Conservation (phyloP, 2,797 vertebrate genomes). For the Lepus oiostolus region DNA sequence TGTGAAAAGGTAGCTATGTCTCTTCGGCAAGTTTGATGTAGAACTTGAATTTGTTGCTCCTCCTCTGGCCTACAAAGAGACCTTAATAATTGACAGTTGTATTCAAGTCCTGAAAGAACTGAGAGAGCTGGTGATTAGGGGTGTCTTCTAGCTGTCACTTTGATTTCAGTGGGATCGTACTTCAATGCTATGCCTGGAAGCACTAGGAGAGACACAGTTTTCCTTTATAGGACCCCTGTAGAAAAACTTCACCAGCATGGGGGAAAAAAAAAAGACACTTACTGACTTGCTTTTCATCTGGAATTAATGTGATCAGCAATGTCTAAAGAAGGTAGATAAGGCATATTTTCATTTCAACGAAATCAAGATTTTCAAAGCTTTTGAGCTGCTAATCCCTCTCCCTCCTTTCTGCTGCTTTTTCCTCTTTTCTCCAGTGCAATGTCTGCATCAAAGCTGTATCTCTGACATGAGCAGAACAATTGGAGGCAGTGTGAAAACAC, state of each 20-base stretch:
- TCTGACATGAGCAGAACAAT: conserved; percentile 68
- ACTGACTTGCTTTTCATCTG: conserved; percentile 77
- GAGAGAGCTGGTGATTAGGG: conserved; percentile 62
- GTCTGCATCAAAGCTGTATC: conserved; percentile 76
- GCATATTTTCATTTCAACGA: conserved; percentile 74
- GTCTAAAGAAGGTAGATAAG: conserved; percentile 78
- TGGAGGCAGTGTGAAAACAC: conserved; percentile 60
- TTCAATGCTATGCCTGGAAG: conserved; percentile 76
- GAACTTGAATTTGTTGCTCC: conserved; percentile 67
- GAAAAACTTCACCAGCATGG: conserved; percentile 68
- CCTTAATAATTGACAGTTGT: conserved; percentile 68
- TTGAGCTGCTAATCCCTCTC: conserved; percentile 60
- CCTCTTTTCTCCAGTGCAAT: conserved; percentile 48
- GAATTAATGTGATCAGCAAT: conserved; percentile 77
- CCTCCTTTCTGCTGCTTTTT: conserved; percentile 58
- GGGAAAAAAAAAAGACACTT: neutral
- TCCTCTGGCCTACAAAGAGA: conserved; percentile 70
- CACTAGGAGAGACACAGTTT: conserved; percentile 73
- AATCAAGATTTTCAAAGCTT: conserved; percentile 81
- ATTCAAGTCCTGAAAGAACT: conserved; percentile 63
- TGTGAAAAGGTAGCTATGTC: conserved; percentile 21
- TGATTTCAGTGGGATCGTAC: conserved; percentile 73
- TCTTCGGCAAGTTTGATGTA: conserved; percentile 65
- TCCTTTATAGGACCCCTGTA: conserved; percentile 74
- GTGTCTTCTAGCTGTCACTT: conserved; percentile 54